Percentiles rank a stretch among this genome's conserved stretches.
phyloP scores from a whole-genome alignment of 2,113 vertebrate genomes.

The Petromus typicus region DNA sequence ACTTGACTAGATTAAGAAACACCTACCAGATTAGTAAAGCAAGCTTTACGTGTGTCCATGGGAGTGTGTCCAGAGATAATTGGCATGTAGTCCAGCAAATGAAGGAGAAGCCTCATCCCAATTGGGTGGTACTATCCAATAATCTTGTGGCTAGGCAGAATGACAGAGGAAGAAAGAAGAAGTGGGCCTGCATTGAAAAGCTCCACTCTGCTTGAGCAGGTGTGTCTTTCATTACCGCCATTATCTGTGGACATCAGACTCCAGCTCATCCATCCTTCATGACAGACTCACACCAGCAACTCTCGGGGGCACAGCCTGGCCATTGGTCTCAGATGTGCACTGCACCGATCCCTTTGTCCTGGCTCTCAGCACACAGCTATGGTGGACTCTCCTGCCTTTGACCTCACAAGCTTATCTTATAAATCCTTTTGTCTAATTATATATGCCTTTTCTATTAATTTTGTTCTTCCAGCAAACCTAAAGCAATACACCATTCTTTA shows the following conservation, averaged over 20 bases:
- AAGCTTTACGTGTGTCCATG: neutral
- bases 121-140: neutral
- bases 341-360: neutral
- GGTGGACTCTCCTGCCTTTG: neutral
- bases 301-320: neutral
- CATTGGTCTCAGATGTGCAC: neutral
- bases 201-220: neutral
- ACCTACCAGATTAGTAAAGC: neutral
- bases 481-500: neutral
- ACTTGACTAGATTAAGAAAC: neutral
- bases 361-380: neutral
- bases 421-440: neutral
- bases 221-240: neutral
- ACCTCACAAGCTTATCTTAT: neutral
- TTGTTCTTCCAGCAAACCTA: neutral
- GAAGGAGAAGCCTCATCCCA: neutral
- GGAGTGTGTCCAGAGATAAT: neutral
- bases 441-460: neutral
- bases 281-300: neutral
- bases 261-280: neutral
- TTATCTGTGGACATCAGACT: neutral
- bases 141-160: neutral
- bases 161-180: neutral
- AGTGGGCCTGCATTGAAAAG: neutral
- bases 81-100: neutral